These are phyloP conservation scores for Myopa testacea DNA, from an alignment of 2,888 invertebrate species.

Conservation along the genomic window DNA sequence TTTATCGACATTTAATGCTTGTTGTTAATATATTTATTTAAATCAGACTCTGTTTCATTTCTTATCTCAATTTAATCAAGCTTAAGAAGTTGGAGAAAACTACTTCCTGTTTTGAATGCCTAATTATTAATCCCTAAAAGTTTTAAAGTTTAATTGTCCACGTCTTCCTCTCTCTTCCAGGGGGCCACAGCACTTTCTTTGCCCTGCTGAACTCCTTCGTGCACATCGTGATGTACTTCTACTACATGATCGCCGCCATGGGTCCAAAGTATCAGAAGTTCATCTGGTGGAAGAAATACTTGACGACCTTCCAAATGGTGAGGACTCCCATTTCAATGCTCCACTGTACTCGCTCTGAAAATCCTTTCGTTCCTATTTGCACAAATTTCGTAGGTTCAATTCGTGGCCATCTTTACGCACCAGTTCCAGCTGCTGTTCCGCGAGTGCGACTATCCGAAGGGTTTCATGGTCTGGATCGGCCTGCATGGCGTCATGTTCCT, in stretches of 20 bases:
- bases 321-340: constrained; percentile 44
- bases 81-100: too few species aligned
- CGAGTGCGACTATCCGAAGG: constrained; percentile 91
- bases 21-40: too few species aligned
- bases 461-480: constrained; percentile 94
- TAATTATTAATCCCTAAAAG: too few species aligned
- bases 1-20: too few species aligned
- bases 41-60: too few species aligned
- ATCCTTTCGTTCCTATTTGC: constrained; percentile 19
- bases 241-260: constrained; percentile 95
- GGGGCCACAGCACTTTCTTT: constrained; percentile 97
- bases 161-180: constrained; percentile 70
- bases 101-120: too few species aligned
- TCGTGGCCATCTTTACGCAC: constrained; percentile 90
- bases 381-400: constrained; percentile 80
- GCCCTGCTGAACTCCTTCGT: constrained; percentile 94
- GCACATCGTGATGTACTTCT: constrained; percentile 97
- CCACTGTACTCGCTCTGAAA: background rate
- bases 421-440: constrained; percentile 91
- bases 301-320: constrained; percentile 96
- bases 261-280: constrained; percentile 93
- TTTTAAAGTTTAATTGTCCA: too few species aligned
- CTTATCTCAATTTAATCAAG: too few species aligned
- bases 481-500: constrained; percentile 94
- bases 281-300: constrained; percentile 98